Evolutionary conservation across 2,888 invertebrate genomes (phyloP).

Genomic region (Xestia sexstrigata): DNA sequence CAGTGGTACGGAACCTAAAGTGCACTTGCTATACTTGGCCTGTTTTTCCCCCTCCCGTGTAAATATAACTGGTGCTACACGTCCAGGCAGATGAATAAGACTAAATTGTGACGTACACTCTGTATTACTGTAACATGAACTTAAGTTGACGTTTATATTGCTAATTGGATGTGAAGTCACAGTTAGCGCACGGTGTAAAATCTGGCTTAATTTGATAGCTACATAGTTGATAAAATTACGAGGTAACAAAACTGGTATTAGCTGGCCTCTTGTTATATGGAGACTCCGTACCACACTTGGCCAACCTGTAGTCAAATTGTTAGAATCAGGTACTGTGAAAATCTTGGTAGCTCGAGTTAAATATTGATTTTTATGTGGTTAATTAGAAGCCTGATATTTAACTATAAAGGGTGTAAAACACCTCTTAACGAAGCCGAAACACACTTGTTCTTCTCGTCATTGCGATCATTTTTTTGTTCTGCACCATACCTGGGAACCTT

Average conservation of each 20-base stretch:
- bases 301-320: background rate
- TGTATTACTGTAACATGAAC: constrained; percentile 34
- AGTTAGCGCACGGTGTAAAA: constrained; percentile 15
- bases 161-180: constrained; percentile 36
- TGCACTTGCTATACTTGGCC: background rate
- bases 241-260: background rate
- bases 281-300: background rate
- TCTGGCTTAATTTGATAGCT: constrained; percentile 25
- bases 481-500: too few relatives aligned
- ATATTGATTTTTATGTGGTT: background rate
- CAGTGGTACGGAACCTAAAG: background rate
- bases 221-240: constrained; percentile 10
- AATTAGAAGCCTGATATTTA: background rate
- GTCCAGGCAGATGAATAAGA: constrained; percentile 43
- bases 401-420: too few relatives aligned
- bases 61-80: constrained; percentile 49
- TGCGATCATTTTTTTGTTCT: too few relatives aligned
- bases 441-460: too few relatives aligned
- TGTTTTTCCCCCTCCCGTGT: background rate
- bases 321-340: background rate
- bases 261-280: background rate
- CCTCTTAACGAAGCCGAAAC: too few relatives aligned
- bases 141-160: constrained; percentile 22
- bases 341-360: background rate
- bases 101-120: constrained; percentile 36